These are phyloP conservation scores for Temnothorax curvispinosus DNA, from an alignment of 1,140 invertebrate genomes.

Conservation along the genomic window DNA sequence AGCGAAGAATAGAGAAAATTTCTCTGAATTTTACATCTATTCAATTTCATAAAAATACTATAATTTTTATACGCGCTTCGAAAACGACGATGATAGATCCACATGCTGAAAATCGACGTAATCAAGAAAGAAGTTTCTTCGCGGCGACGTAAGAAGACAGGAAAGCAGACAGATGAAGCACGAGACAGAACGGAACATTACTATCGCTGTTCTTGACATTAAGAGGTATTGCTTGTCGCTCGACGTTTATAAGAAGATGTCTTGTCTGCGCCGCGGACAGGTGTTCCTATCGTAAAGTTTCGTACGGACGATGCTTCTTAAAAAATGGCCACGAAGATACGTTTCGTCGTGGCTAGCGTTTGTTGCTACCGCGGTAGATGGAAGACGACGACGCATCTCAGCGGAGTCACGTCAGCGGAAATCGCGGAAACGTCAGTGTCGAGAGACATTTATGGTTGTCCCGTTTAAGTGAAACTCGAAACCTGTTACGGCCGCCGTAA, in stretches of 20 bases:
- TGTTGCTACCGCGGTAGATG: conserved; percentile 11
- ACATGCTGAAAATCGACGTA: conserved; percentile 1
- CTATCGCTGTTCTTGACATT: conserved; percentile 14
- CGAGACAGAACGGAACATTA: neutral
- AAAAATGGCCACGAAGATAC: conserved; percentile 27
- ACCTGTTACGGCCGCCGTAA: conserved; percentile 40
- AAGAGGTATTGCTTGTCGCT: conserved; percentile 52
- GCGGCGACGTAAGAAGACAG: neutral
- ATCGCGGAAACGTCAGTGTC: conserved; percentile 40
- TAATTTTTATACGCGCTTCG: neutral
- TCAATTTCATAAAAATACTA: neutral
- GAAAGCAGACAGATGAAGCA: neutral
- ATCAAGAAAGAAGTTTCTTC: neutral
- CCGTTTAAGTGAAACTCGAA: conserved; percentile 48
- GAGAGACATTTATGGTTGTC: conserved; percentile 40
- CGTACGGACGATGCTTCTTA: neutral
- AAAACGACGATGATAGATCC: neutral
- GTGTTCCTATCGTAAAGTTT: conserved; percentile 47
- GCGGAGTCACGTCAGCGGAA: conserved; percentile 25
- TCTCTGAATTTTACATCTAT: neutral
- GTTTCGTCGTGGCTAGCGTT: neutral
- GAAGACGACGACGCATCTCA: neutral
- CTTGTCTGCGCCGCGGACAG: conserved; percentile 32
- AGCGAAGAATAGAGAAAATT: neutral
- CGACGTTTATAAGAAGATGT: conserved; percentile 51